Evolutionary conservation across 2,797 vertebrate species (phyloP).

Genomic region (Rallus crepitans): DNA sequence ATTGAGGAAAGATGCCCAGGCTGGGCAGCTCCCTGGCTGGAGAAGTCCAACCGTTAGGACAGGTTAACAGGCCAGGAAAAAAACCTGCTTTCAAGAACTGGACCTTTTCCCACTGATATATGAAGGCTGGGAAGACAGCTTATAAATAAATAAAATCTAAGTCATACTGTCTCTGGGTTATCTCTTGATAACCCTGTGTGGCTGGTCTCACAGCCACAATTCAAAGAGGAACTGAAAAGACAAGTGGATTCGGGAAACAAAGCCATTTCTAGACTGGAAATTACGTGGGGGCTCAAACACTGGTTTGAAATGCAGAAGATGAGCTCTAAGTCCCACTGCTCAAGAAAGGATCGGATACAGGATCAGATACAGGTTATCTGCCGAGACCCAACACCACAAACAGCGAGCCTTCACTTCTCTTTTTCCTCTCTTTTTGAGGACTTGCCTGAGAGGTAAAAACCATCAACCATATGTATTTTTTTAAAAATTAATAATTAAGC

Average conservation of each 20-base stretch:
- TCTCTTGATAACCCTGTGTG: not conserved
- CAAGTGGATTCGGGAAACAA: not conserved
- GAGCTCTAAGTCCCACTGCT: not conserved
- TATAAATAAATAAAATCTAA: not conserved
- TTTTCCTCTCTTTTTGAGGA: not conserved
- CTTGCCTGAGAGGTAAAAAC: not conserved
- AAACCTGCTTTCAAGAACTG: not conserved
- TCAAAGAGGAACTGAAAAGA: not conserved
- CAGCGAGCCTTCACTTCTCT: accelerated
- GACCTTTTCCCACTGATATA: not conserved
- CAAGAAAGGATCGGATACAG: not conserved
- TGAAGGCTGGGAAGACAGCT: not conserved
- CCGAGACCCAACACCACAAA: not conserved
- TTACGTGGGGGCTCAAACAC: accelerated
- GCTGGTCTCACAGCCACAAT: not conserved
- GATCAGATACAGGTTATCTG: not conserved
- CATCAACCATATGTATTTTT: not conserved
- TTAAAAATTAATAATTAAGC: not conserved
- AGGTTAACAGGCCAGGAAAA: not conserved
- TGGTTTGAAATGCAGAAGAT: not conserved
- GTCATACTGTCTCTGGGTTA: not conserved
- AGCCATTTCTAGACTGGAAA: not conserved
- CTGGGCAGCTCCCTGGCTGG: not conserved
- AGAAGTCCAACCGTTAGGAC: not conserved
- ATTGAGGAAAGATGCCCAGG: not conserved